phyloP scores from a whole-genome alignment of 2,888 invertebrate species.

The Cantharis nigra region DNA sequence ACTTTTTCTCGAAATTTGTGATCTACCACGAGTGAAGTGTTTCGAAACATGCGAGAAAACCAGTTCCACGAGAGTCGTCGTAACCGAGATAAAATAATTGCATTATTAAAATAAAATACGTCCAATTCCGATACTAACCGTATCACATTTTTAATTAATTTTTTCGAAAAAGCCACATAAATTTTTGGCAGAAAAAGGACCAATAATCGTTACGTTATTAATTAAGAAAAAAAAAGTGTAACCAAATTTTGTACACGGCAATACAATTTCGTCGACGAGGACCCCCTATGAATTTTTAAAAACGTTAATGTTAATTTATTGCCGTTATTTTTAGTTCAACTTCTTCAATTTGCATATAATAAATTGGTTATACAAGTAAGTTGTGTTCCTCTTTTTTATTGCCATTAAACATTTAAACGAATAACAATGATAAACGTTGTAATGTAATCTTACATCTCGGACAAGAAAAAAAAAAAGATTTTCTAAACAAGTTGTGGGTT shows the following conservation, averaged over 20 bases:
- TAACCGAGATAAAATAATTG: conserved; percentile 15
- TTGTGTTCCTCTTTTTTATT: conserved; percentile 9
- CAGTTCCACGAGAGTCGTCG: conserved; percentile 11
- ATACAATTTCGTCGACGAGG: conserved; percentile 40
- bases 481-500: background rate
- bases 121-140: conserved; percentile 21
- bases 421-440: background rate
- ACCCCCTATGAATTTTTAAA: conserved; percentile 46
- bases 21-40: conserved; percentile 20
- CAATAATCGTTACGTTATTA: background rate
- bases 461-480: background rate
- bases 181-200: background rate
- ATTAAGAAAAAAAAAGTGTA: background rate
- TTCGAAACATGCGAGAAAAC: conserved; percentile 20
- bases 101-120: conserved; percentile 23
- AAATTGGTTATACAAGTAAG: conserved; percentile 34
- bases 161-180: background rate
- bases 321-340: conserved; percentile 44
- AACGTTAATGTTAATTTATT: conserved; percentile 52
- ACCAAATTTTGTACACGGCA: conserved; percentile 10
- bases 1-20: conserved; percentile 5
- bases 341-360: conserved; percentile 47
- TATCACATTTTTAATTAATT: conserved; percentile 3
- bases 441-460: background rate
- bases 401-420: background rate